Evolutionary conservation across 2,888 invertebrate genomes (phyloP), one percentile per base, ranked within the genome.

Genomic region (Callyntrura guangdongensis): DNA sequence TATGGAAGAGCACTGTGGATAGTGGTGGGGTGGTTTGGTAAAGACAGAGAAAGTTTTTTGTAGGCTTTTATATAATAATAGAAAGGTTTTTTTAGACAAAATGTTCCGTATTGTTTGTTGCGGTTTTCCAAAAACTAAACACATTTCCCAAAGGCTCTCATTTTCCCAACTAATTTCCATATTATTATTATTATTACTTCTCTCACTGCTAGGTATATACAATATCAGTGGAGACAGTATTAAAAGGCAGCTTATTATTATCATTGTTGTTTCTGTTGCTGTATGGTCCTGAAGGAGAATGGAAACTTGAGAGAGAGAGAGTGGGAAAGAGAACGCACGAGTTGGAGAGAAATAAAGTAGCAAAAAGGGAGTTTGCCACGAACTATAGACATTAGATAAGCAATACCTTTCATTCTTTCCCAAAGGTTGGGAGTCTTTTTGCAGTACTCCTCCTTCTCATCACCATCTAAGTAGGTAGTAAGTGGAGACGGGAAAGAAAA

Each of bases 81-180:
- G 74, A 12, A 74, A 49, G 49, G 59, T 56, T 56, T 56, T 56
- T 56, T 56, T 56, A 64, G 22, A 64, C 17, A 82, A 64, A 82
- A 82, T 17, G 79, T 27, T 79, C 56, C 56, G 25, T 82, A 64
- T 82, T 82, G 82, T 82, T 64, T 82, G 82, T 20, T 79, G 82
- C 56, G 64, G 82, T 82, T 82, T 82, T 82, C 45, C 49, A 82
- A 47, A 82, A 82, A 82, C 64, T 82, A 82, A 64, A 64, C 64
- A 82, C 82, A 82, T 82, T 81, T 82, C 82, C 82, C 82, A 82
- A 47, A 82, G 82, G 82, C 64, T 82, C 64, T 82, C 82, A 61
- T 82, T 82, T 82, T 82, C 45, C 64, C 61, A 64, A 82, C 82
- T 82, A 82, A 82, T 82, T 82, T 82, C 82, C 82, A 82, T 82